phyloP scores from a whole-genome alignment of 2,113 vertebrate species.

The Dissostichus mawsoni region DNA sequence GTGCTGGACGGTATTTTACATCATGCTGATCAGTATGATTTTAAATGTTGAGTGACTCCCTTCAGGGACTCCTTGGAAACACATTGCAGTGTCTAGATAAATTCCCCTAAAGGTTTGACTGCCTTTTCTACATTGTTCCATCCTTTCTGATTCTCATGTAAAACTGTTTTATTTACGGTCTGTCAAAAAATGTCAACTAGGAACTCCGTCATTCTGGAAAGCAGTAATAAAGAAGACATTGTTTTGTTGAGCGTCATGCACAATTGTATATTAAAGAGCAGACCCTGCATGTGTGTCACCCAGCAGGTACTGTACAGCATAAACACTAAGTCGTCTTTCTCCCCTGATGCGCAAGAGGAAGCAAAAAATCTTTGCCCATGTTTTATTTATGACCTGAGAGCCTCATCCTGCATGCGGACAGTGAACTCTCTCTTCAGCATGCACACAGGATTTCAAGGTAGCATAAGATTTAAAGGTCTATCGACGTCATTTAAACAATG shows the following conservation, averaged over 20 bases:
- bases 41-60: slow-evolving; percentile 20
- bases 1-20: neutral
- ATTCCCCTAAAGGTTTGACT: neutral
- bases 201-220: neutral
- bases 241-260: neutral
- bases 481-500: neutral
- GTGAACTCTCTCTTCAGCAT: slow-evolving; percentile 38
- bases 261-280: slow-evolving; percentile 24
- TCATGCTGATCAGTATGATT: slow-evolving; percentile 40
- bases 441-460: slow-evolving; percentile 7
- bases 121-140: neutral
- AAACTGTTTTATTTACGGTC: neutral
- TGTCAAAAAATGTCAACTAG: neutral
- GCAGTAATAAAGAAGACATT: neutral
- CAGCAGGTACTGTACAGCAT: slow-evolving; percentile 23
- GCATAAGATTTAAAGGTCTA: slow-evolving; percentile 23
- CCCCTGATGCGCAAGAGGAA: slow-evolving; percentile 27
- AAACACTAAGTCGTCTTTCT: slow-evolving; percentile 4
- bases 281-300: slow-evolving; percentile 23
- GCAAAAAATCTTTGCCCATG: slow-evolving; percentile 45
- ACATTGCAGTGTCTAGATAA: slow-evolving; percentile 8
- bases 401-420: slow-evolving; percentile 47
- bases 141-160: neutral
- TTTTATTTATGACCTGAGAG: slow-evolving; percentile 67
- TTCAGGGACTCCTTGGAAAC: slow-evolving; percentile 8